Conservation (phyloP, 2,888 invertebrate species). For the Dryomyza anilis region DNA sequence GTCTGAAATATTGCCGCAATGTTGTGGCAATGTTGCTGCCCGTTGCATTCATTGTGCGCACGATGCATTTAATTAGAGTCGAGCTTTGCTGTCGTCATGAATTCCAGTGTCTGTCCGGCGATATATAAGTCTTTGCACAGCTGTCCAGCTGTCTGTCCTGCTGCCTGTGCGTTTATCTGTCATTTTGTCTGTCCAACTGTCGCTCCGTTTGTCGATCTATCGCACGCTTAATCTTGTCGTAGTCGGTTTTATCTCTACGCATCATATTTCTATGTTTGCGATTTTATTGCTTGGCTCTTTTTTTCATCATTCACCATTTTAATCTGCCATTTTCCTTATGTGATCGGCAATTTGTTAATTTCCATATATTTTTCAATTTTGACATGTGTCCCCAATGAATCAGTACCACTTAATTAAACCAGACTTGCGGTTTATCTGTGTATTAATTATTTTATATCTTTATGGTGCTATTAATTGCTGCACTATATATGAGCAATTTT, state of each 20-base stretch:
- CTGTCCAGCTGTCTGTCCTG: background rate
- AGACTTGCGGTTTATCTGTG: background rate
- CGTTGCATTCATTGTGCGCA: background rate
- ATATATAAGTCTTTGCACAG: background rate
- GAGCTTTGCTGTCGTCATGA: background rate
- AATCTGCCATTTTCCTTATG: background rate
- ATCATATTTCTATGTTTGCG: background rate
- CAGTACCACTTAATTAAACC: slow-evolving; percentile 17
- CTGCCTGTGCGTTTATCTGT: background rate
- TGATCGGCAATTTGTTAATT: background rate
- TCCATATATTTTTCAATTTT: background rate
- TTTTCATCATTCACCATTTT: background rate
- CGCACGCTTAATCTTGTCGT: background rate
- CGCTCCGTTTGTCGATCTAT: slow-evolving; percentile 4
- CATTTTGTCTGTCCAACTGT: background rate
- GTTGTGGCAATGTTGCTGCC: background rate
- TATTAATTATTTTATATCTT: background rate
- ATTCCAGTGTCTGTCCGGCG: background rate
- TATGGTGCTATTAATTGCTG: background rate
- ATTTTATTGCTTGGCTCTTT: background rate
- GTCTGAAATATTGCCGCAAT: background rate
- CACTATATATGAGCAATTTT: too few species aligned
- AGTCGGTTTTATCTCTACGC: background rate
- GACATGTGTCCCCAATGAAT: slow-evolving; percentile 17
- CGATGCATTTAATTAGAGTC: background rate